Evolutionary conservation across 2,113 vertebrate genomes (phyloP), one percentile per base, ranked within the genome.

Genomic region (Hippocampus zosterae): DNA sequence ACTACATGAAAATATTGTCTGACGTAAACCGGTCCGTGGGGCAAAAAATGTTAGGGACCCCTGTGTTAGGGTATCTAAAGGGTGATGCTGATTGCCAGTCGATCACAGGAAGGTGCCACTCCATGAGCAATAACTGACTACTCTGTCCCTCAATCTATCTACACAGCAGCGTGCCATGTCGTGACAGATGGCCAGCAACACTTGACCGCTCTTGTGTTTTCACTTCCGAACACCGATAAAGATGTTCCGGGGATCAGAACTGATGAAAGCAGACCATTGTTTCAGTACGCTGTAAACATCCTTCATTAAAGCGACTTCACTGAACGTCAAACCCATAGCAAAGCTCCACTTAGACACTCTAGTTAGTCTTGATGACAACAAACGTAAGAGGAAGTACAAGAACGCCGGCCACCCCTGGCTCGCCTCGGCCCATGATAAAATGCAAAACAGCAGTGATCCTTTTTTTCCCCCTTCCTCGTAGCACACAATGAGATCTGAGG

Each of bases 311-410:
- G 25, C 25, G 15, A 33, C 57, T 37, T 62, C 40, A 40, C 7
- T 10, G 33, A 40, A 55, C 11, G 19, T 37, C 19, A 0, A 37
- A 33, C 40, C 40, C 40, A 23, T 42, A 2, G 4, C 12, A 44
- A 16, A 23, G 21, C 19, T 19, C 19, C 48, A 19, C 48, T 19
- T 52, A 7, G 12, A 21, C 37, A 63, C 23, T 66, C n/a, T 65
- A 44, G 44, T 56, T 52, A 23, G 63, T 25, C 8, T 6, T 23
- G 13, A 48, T 37, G 37, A 81, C 67, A 52, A 67, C 67, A 67
- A 76, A 74, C 18, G 23, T 11, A 57, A 77, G 48, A 75, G 80
- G 83, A 86, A 87, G 82, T 70, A 44, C 53, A 59, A 68, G 57
- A 56, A 52, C 67, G 57, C 62, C 62, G 67, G 84, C 80, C 71